Evolutionary conservation across 2,888 invertebrate species (phyloP).

Genomic region (Augochlorella aurata): DNA sequence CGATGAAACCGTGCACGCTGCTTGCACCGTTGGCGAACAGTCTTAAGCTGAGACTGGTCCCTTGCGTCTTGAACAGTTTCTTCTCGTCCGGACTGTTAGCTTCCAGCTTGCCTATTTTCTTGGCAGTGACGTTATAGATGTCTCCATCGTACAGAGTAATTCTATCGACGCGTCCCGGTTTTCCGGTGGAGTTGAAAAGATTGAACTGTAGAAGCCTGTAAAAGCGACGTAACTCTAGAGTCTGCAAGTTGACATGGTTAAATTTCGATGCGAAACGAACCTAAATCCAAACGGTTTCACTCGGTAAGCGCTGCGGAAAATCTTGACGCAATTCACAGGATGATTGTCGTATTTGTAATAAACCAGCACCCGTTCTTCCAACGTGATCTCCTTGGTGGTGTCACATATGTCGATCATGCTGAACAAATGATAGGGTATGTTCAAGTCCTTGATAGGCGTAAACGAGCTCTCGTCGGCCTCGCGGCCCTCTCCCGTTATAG

Average conservation of each 20-base stretch:
- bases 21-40: conserved; percentile 97
- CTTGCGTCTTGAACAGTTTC: conserved; percentile 88
- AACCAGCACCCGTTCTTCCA: conserved; percentile 94
- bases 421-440: conserved; percentile 94
- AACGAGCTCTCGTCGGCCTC: conserved; percentile 95
- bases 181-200: conserved; percentile 92
- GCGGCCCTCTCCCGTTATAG: conserved; percentile 95
- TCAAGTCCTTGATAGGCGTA: conserved; percentile 90
- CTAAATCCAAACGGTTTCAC: conserved; percentile 94
- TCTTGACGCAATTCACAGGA: conserved; percentile 98
- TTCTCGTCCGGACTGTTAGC: conserved; percentile 88
- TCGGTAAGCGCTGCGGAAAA: conserved; percentile 93
- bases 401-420: conserved; percentile 98
- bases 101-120: conserved; percentile 88
- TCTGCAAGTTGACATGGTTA: neutral
- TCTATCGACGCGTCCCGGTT: conserved; percentile 91
- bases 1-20: conserved; percentile 96
- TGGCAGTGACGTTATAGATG: conserved; percentile 92
- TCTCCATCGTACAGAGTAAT: conserved; percentile 96
- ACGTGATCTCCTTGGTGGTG: conserved; percentile 93
- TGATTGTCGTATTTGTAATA: conserved; percentile 99
- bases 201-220: conserved; percentile 92
- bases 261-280: conserved; percentile 70
- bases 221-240: conserved; percentile 5
- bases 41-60: conserved; percentile 93